Conservation (phyloP, 2,797 vertebrate species). For the Enteromius argenteus region DNA sequence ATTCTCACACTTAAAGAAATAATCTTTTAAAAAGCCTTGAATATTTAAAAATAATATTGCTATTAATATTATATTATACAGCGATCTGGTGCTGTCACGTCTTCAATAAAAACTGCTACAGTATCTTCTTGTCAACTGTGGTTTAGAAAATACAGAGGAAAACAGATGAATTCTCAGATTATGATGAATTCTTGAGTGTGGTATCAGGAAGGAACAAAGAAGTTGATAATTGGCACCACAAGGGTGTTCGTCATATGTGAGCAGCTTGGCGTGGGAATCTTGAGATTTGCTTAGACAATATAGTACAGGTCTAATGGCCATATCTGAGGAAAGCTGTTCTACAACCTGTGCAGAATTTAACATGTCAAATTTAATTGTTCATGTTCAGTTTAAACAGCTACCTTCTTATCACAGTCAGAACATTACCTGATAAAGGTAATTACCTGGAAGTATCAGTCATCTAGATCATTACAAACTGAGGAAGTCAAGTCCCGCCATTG, state of each 20-base stretch:
- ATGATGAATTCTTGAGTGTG: slow-evolving; percentile 58
- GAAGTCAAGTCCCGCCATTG: slow-evolving; percentile 62
- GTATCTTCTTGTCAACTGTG: slow-evolving; percentile 36
- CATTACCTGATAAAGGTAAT: slow-evolving; percentile 74
- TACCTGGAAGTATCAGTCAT: slow-evolving; percentile 75
- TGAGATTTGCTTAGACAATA: not conserved
- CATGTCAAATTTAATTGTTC: slow-evolving; percentile 15
- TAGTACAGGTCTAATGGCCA: not conserved
- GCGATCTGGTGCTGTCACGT: not conserved
- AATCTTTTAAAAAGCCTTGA: not conserved
- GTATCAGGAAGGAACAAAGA: slow-evolving; percentile 65
- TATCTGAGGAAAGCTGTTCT: slow-evolving; percentile 11
- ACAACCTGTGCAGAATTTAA: not conserved
- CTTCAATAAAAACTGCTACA: not conserved
- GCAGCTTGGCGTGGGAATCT: slow-evolving; percentile 26
- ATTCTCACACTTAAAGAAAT: not conserved
- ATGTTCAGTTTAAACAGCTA: slow-evolving; percentile 45
- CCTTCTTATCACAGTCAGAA: slow-evolving; percentile 64
- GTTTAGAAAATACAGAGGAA: slow-evolving; percentile 52
- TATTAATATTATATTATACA: not conserved
- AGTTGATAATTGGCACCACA: slow-evolving; percentile 37
- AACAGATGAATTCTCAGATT: slow-evolving; percentile 58
- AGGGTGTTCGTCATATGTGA: slow-evolving; percentile 11
- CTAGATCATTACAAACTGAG: slow-evolving; percentile 64
- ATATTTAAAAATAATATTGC: too few relatives aligned